These are phyloP conservation scores for Leptarthrus brevirostris DNA, from an alignment of 2,888 invertebrate genomes.

Conservation along the genomic window DNA sequence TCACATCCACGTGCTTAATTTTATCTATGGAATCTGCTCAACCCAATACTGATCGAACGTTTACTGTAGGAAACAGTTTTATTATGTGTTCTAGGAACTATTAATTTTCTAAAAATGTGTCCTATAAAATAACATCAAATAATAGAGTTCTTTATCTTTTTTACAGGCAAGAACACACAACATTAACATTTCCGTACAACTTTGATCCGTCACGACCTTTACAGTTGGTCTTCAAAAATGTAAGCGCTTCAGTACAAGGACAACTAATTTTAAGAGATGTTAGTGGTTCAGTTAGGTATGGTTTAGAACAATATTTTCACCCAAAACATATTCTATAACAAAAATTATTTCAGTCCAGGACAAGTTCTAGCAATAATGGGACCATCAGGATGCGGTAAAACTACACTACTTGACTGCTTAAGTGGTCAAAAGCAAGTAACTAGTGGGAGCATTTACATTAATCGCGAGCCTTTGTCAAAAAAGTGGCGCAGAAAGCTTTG, in stretches of 20 bases:
- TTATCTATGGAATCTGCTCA: too few relatives aligned
- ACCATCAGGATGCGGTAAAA: constrained; percentile 83
- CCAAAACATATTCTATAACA: too few relatives aligned
- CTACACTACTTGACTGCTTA: constrained; percentile 80
- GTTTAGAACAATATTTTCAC: too few relatives aligned
- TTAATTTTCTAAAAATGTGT: too few relatives aligned
- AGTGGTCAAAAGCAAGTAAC: constrained; percentile 77
- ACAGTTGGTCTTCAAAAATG: constrained; percentile 75
- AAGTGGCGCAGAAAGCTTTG: constrained; percentile 80
- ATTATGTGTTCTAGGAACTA: too few relatives aligned
- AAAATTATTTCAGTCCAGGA: constrained; percentile 72
- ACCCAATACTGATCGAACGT: too few relatives aligned
- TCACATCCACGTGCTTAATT: too few relatives aligned
- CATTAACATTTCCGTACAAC: constrained; percentile 72
- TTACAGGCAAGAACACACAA: constrained; percentile 72
- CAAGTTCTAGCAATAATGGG: constrained; percentile 86
- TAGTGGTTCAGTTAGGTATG: constrained; percentile 73
- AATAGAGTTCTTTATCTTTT: neutral
- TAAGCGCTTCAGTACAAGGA: constrained; percentile 65
- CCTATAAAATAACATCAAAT: too few relatives aligned
- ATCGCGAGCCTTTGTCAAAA: constrained; percentile 74
- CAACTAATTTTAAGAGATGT: constrained; percentile 31
- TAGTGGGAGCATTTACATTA: constrained; percentile 75
- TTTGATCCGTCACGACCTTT: constrained; percentile 72
- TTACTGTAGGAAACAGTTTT: too few relatives aligned